A percentile compares a stretch with the other conserved stretches of the same genome.
Conservation (phyloP, 2,888 invertebrate species). For the Sesamia inferens region DNA sequence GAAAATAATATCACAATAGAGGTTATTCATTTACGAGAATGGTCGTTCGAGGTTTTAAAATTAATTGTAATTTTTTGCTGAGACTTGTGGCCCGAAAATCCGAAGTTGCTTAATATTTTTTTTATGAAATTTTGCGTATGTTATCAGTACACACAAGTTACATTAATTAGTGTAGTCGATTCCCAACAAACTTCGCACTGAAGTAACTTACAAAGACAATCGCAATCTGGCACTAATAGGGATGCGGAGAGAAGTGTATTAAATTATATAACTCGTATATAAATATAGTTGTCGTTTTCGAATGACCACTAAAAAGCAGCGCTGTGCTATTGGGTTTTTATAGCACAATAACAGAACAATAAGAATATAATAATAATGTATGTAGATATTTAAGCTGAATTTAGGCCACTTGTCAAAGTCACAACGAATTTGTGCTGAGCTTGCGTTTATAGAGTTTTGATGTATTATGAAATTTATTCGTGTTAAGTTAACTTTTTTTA, state of each 20-base stretch:
- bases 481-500: neutral
- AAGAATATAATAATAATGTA: too few relatives aligned
- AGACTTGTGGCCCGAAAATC: neutral
- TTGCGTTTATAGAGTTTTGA: neutral
- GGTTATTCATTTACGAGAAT: conserved; percentile 14
- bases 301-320: too few relatives aligned
- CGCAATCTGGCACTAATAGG: conserved; percentile 36
- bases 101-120: neutral
- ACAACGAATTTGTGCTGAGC: neutral
- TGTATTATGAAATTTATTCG: too few relatives aligned
- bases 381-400: neutral
- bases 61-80: conserved; percentile 3
- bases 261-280: conserved; percentile 36
- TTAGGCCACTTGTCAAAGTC: neutral
- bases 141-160: conserved; percentile 1
- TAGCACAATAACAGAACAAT: neutral
- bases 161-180: conserved; percentile 52
- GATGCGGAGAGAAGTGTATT: conserved; percentile 18
- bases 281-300: neutral
- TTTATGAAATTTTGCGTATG: conserved; percentile 10
- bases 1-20: conserved; percentile 23
- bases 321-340: too few relatives aligned
- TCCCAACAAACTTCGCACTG: conserved; percentile 32
- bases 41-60: neutral
- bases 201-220: conserved; percentile 31